Evolutionary conservation across 1,140 invertebrate species (phyloP).

Genomic region (Megalonaias nervosa): DNA sequence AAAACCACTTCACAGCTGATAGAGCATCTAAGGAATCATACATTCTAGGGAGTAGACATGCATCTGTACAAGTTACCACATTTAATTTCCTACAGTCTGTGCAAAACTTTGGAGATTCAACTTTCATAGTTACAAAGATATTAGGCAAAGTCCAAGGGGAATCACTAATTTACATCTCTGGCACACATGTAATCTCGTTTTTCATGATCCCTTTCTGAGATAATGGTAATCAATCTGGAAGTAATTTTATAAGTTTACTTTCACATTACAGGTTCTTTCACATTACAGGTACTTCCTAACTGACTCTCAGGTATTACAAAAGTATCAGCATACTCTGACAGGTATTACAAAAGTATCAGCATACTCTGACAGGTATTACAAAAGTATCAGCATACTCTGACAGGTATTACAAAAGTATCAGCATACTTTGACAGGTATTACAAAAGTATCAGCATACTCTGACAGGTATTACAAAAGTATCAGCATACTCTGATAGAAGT

Average conservation of each 20-base stretch:
- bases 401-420: too few relatives aligned
- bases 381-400: too few relatives aligned
- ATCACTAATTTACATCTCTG: not conserved
- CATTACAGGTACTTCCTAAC: not conserved
- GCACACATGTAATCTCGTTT: not conserved
- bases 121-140: not conserved
- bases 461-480: too few relatives aligned
- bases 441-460: too few relatives aligned
- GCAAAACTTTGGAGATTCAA: not conserved
- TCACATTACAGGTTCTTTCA: constrained; percentile 6
- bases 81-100: not conserved
- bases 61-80: not conserved
- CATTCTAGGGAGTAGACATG: not conserved
- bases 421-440: too few relatives aligned
- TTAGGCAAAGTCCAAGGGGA: constrained; percentile 5
- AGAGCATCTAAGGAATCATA: not conserved
- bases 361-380: too few relatives aligned
- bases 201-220: constrained; percentile 1
- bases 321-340: too few relatives aligned
- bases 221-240: not conserved
- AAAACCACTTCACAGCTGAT: not conserved
- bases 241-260: constrained; percentile 8
- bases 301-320: not conserved
- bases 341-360: too few relatives aligned
- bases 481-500: not conserved